These are phyloP conservation scores for Eucidaris tribuloides DNA, from an alignment of 35 echinoderm and acorn worm genomes.

Conservation along the genomic window DNA sequence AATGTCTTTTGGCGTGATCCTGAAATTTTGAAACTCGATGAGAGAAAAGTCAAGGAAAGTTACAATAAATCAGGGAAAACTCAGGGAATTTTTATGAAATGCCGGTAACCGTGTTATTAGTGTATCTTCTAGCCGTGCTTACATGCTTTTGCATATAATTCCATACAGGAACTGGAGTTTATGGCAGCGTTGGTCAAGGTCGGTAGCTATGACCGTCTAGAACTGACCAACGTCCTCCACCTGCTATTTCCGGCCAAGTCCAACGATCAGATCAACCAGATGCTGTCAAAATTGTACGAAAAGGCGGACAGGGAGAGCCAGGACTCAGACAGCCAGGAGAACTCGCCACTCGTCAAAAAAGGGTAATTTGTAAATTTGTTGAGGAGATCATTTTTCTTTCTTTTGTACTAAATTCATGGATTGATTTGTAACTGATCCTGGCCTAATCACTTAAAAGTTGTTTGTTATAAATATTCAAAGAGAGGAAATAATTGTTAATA, in stretches of 20 bases:
- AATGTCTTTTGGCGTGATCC: too few species aligned
- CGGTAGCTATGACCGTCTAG: slow-evolving; percentile 53
- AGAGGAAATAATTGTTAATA: too few species aligned
- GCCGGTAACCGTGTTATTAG: neutral
- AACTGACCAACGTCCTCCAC: slow-evolving; percentile 65
- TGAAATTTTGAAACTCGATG: too few species aligned
- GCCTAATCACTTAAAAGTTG: too few species aligned
- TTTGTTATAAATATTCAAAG: too few species aligned
- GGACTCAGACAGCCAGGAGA: neutral
- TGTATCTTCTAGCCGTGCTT: neutral
- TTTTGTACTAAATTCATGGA: too few species aligned
- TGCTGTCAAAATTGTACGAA: slow-evolving; percentile 51
- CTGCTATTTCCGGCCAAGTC: slow-evolving; percentile 73
- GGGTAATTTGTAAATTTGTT: too few species aligned
- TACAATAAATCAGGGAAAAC: too few species aligned
- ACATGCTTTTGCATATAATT: neutral
- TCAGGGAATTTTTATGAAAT: neutral
- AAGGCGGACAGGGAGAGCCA: slow-evolving; percentile 39
- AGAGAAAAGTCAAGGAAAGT: too few species aligned
- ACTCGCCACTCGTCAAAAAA: neutral
- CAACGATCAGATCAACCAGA: slow-evolving; percentile 25
- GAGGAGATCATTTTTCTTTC: too few species aligned
- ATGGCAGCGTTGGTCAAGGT: slow-evolving; percentile 63
- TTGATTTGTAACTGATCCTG: too few species aligned
- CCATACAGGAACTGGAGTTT: slow-evolving; percentile 68